Evolutionary conservation across 2,888 invertebrate genomes (phyloP), one percentile per base, ranked within the genome.

Genomic region (Pseudococcus jackbeardsleyi): DNA sequence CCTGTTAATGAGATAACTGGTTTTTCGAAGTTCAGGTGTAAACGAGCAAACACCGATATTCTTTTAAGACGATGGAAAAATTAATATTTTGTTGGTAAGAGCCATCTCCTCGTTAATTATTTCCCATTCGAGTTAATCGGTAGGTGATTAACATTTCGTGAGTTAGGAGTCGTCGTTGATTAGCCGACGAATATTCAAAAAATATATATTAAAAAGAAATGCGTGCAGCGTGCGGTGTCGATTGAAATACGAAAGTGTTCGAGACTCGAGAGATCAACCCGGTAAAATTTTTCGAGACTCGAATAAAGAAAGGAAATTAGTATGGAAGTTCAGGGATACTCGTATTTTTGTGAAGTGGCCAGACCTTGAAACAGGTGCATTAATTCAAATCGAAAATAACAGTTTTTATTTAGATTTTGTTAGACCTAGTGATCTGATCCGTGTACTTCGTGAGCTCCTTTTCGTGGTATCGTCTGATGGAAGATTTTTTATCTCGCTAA

Each of bases 1-100:
- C 68, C 46, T 72, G 68, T 72, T 86, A 68, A 86, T 42, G 64
- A 86, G 64, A 86, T 86, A 86, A 86, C 86, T 68, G 86, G 86
- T 86, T 86, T 85, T 86, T 72, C 79, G 64, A 22, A 72, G 39
- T 68, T 68, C 86, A 86, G 86, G 68, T 86, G 85, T 85, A 79
- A 79, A 79, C 15, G 79, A 79, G 79, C 79, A 19, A 39, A 42
- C 79, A 79, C 26, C 79, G 79, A 79, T 79, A 79, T 79, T 79
- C 79, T 79, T 42, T 79, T 42, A 79, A 79, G 68, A 72, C 68
- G 26, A 33, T 33, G 68, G 26, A 72, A 72, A 72, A 72, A 26
- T 33, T 72, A 26, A 72, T 33, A 72, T 72, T 59, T 59, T 59
- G 59, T 59, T 59, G 17, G 54, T 54, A 59, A 59, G 59, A 59